Evolutionary conservation across 2,113 vertebrate species (phyloP).

Genomic region (Uria lomvia): DNA sequence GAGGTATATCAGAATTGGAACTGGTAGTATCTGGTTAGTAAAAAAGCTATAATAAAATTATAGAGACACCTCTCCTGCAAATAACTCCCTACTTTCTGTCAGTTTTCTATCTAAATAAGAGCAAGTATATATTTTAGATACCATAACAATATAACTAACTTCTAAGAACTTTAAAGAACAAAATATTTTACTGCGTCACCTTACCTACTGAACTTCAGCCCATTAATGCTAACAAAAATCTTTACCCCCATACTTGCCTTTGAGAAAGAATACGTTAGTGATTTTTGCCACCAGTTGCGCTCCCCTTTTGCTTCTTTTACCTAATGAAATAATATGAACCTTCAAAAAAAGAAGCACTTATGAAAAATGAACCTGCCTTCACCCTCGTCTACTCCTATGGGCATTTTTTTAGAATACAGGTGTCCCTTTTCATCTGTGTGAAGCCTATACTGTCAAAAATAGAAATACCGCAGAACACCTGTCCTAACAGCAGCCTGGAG

Average conservation of each 20-base stretch:
- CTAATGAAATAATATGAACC: background rate
- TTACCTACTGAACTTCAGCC: background rate
- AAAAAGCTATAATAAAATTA: background rate
- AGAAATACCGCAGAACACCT: conserved; percentile 51
- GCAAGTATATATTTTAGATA: background rate
- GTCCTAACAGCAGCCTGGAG: background rate
- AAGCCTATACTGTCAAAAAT: conserved; percentile 36
- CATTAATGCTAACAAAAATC: background rate
- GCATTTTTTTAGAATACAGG: background rate
- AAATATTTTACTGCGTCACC: background rate
- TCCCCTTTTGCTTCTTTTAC: background rate
- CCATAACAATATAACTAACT: background rate
- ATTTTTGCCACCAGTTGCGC: background rate
- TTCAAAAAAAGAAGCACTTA: background rate
- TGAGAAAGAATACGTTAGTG: fast-evolving
- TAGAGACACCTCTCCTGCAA: background rate
- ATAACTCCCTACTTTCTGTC: background rate
- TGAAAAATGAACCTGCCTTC: background rate
- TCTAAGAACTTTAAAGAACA: background rate
- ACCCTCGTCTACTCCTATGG: background rate
- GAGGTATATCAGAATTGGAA: background rate
- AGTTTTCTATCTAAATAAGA: background rate
- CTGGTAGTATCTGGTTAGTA: background rate
- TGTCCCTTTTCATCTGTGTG: background rate
- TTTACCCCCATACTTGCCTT: background rate